Base-by-base conservation (phyloP, 2,888 invertebrate genomes). In the Mythimna vitellina region DNA sequence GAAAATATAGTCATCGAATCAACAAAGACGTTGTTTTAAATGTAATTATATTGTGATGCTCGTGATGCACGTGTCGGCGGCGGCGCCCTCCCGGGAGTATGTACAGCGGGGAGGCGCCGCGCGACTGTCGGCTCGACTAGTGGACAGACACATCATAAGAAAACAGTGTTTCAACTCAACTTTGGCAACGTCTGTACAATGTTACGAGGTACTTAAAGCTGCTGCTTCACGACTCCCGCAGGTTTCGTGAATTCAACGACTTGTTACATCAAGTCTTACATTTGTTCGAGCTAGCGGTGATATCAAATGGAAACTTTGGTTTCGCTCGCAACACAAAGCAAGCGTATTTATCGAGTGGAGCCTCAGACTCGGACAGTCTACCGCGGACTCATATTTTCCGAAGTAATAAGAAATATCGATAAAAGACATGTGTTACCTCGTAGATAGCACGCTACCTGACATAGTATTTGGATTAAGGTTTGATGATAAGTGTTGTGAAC, bases 1-100 rank as follows among this genome's bases (percentile, higher is more conserved):
- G 82, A 86, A 88, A 87, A 87, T 85, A 86, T 87, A 86, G 70
- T 86, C 82, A 85, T 83, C 83, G 85, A 82, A 85, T 86, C 82
- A 86, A 85, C 86, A 78, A 84, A 71, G 42, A 69, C 17, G 32
- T 63, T 60, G 56, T 66, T 60, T 54, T 20, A 66, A 53, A 42
- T 42, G 68, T 29, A 35, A 57, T 78, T 4, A 78, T 66, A 67
- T 57, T 73, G 61, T 62, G 49, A 65, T 60, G 76, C 25, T 42
- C 25, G 60, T 46, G 57, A 58, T 38, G 12, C 29, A 62, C 14
- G 22, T 46, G 1, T 20, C 32, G n/a, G 9, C 42, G 67, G 53
- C 49, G 25, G 53, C 10, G 46, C 46, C 7, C 0, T 6, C 46
- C 14, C 10, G 46, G 46, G 35, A 35, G 35, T 75, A 67, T 79